Evolutionary conservation across 2,797 vertebrate species (phyloP).

Genomic region (Cheirogaleus major): DNA sequence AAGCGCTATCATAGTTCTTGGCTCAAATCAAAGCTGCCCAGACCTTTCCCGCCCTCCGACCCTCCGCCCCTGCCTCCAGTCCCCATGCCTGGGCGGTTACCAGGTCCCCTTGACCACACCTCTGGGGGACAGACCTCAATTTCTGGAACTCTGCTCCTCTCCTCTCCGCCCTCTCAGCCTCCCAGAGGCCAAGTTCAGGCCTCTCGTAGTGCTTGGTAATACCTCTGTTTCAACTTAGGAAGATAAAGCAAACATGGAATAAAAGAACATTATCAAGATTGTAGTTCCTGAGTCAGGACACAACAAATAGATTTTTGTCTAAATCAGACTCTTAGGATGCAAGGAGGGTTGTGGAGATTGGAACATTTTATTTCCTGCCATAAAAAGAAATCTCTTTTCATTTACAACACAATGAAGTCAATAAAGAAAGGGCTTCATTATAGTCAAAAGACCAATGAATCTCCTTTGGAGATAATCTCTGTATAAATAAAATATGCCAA

Average conservation of each 20-base stretch:
- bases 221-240: background rate
- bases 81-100: background rate
- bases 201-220: background rate
- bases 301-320: constrained; percentile 55
- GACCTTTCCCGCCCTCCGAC: accelerated
- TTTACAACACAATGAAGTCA: constrained; percentile 69
- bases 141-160: background rate
- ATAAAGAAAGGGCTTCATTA: constrained; percentile 39
- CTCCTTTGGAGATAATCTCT: constrained; percentile 67
- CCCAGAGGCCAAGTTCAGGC: background rate
- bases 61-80: accelerated
- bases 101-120: too few species aligned
- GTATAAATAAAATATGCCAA: constrained; percentile 74
- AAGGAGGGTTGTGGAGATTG: constrained; percentile 17
- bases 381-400: constrained; percentile 68
- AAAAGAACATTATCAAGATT: constrained; percentile 28
- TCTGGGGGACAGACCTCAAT: background rate
- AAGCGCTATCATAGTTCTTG: background rate
- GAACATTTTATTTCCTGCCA: constrained; percentile 68
- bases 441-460: constrained; percentile 66
- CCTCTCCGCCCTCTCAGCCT: background rate
- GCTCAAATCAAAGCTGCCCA: background rate
- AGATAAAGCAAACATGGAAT: constrained; percentile 47
- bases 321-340: constrained; percentile 41
- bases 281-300: constrained; percentile 12